Conservation (phyloP, 2,797 vertebrate species). For the Pseudomugil gertrudae region DNA sequence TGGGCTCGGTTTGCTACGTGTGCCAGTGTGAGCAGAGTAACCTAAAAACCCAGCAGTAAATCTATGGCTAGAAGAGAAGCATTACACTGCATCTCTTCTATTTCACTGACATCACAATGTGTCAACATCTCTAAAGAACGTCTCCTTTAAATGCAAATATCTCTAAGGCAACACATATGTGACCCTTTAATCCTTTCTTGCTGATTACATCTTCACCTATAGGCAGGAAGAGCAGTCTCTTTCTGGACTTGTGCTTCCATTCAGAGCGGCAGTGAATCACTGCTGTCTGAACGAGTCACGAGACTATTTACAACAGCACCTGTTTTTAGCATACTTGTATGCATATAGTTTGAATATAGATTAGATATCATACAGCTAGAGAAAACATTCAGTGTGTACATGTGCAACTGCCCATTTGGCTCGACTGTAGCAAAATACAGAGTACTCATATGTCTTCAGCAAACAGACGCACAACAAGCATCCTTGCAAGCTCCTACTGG, state of each 20-base stretch:
- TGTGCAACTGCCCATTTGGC: slow-evolving; percentile 48
- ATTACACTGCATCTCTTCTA: not conserved
- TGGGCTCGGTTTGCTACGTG: no score
- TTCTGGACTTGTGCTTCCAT: slow-evolving; percentile 69
- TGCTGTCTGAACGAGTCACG: slow-evolving; percentile 50
- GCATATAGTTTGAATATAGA: slow-evolving; percentile 54
- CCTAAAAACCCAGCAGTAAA: no score
- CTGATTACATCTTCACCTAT: slow-evolving; percentile 22
- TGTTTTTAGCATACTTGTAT: slow-evolving; percentile 68
- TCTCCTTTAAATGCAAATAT: slow-evolving; percentile 4
- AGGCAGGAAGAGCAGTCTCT: slow-evolving; percentile 33
- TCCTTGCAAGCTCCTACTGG: slow-evolving; percentile 40
- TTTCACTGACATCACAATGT: not conserved
- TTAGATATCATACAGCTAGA: slow-evolving; percentile 56
- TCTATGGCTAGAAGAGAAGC: not conserved
- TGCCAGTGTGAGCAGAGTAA: no score
- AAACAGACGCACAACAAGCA: slow-evolving; percentile 37
- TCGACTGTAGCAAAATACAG: slow-evolving; percentile 36
- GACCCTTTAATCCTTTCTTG: not conserved
- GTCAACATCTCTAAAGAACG: no score
- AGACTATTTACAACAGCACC: slow-evolving; percentile 77
- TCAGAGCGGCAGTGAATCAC: slow-evolving; percentile 58
- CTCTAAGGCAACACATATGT: not conserved
- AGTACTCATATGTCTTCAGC: slow-evolving; percentile 18
- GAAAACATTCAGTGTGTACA: slow-evolving; percentile 44